Base-by-base conservation (phyloP, 1,140 invertebrate species). In the Phortica variegata region DNA sequence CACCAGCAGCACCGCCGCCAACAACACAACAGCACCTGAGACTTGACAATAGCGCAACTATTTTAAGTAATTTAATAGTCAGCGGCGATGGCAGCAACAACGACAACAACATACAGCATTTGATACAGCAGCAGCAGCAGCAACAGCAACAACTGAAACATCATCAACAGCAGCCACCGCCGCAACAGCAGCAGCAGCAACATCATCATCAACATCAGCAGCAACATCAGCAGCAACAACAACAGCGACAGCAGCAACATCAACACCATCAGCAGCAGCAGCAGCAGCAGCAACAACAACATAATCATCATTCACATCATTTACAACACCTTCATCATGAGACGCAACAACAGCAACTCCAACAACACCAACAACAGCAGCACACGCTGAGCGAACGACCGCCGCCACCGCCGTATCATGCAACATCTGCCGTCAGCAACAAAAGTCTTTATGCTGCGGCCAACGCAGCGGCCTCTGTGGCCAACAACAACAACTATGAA, bases 81-180 rank as follows among this genome's bases (percentile, higher is more conserved):
- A n/a, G n/a, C n/a, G n/a, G n/a, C n/a, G n/a, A 31, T 21, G 39
- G 33, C 29, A 32, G 41, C 15, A 41, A 31, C 38, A 48, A 41
- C 46, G 34, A 26, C n/a, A n/a, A 33, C 39, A 31, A 18, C 31
- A n/a, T n/a, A n/a, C n/a, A 31, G 17, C 21, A 52, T 42, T 12
- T 15, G 33, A 13, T 21, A 26, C 47, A 61, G 33, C 53, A 58
- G 17, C 56, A 55, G 23, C 43, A 58, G 21, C 17, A 48, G 19
- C 31, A 56, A 48, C 38, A 63, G 26, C 43, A 56, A 49, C 33
- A 59, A 43, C n/a, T n/a, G n/a, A n/a, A n/a, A n/a, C n/a, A n/a
- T n/a, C n/a, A n/a, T n/a, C 15, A 52, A 18, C 16, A 48, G 16
- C 39, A 58, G 29, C 38, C 51, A 37, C 43, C 49, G 29, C 20